Evolutionary conservation across 2,797 vertebrate species (phyloP), one percentile per base, ranked within the genome.

Genomic region (Xerus rutilus): DNA sequence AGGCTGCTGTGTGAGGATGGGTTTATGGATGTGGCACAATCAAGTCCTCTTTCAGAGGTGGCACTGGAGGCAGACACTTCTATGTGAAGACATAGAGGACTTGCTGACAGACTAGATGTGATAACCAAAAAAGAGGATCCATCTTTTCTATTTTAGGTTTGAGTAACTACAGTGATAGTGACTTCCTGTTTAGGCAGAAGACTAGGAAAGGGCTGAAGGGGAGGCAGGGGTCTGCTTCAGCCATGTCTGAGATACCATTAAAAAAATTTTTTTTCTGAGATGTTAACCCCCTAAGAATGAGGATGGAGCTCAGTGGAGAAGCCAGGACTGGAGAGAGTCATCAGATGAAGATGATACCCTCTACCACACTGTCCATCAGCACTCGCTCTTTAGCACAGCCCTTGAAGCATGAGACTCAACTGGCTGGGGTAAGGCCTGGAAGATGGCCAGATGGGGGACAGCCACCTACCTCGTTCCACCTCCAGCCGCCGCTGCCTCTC

Each of bases 401-500:
- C 62, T 49, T 39, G 39, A 74, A 32, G 25, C 64, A 30, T 7
- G 6, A 59, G 35, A 15, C 4, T n/a, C 67, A n/a, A n/a, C 21
- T 82, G n/a, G 39, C 85, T 52, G 54, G 73, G 47, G 5, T 8
- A 14, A 65, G 49, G 12, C 43, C 28, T 1, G 7, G 7, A 67
- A 32, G 64, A 39, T 7, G 18, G 57, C 45, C 15, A 45, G 35
- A 13, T 17, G 11, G 57, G n/a, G 32, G 54, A 17, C 2, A 28
- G 84, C 76, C 49, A 93, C 98, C 65, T 87, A 99, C 99, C 99
- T 98, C 99, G 99, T 96, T 99, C 99, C 94, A 98, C 99, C 76
- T 99, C 98, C 77, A 99, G 98, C 35, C 99, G 99, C 70, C 99
- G 99, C 95, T 99, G 99, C 97, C 98, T 98, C 39, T 99, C 99